Base-by-base conservation (phyloP, 2,113 vertebrate genomes). In the Dicrurus megarhynchus region DNA sequence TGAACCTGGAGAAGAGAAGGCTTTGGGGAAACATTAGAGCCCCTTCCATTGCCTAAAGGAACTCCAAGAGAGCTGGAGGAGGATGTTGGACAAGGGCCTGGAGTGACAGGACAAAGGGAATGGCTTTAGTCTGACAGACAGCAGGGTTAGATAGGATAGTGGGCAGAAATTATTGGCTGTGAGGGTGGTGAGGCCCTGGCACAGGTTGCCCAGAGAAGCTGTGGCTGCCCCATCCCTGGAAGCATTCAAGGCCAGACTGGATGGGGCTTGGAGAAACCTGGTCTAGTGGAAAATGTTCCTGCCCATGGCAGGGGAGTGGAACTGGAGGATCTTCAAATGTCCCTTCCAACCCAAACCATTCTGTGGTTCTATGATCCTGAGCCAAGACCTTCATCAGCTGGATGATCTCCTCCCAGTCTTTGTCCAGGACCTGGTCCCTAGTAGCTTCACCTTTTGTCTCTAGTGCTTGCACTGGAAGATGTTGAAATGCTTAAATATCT, bases 351-450 rank as follows among this genome's bases (percentile, higher is more conserved):
- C 39, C 74, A 78, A 78, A 47, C 16, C 23, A 39, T 46, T 28
- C 15, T 0, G 0, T 60, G 46, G 22, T 53, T 69, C 12, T 39
- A 9, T 30, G 39, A 61, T 26, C 11, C 50, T 10, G 28, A 41
- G 35, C 42, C 24, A 55, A 44, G n/a, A 39, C 11, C 39, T 83
- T 46, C 33, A 33, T 41, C 69, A 11, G 19, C 1, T 13, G 47
- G 77, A 59, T n/a, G 46, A 59, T 24, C 6, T 56, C 44, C 23
- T 81, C 2, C 2, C 1, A 17, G 27, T 42, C 60, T 63, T 57
- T 42, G 32, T 9, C 26, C 50, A 53, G 24, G 49, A 68, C 24
- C 6, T 57, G 70, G n/a, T 18, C 49, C n/a, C 60, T 35, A 27
- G 28, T 8, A 35, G 41, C 50, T 84, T 69, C 73, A 17, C 16